phyloP scores from a whole-genome alignment of 1,140 invertebrate genomes.

The Apolygus lucorum region DNA sequence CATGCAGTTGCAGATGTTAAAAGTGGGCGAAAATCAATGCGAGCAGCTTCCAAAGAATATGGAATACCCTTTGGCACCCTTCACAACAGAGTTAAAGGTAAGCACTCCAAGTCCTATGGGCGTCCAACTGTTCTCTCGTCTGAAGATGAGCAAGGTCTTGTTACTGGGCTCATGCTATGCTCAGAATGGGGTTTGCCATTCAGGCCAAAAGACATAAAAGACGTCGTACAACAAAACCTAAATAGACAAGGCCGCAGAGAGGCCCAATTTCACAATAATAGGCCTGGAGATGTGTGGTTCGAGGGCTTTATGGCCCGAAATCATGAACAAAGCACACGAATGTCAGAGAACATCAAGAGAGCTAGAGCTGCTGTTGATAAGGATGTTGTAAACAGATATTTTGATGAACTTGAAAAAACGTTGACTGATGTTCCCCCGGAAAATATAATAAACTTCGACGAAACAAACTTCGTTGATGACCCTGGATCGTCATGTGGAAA shows the following conservation, averaged over 20 bases:
- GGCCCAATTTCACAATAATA: background rate
- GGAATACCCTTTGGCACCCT: background rate
- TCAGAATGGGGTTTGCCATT: background rate
- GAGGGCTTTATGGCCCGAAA: background rate
- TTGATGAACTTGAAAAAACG: conserved; percentile 33
- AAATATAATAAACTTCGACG: conserved; percentile 41
- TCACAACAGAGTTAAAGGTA: background rate
- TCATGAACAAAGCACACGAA: background rate
- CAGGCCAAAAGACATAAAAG: background rate
- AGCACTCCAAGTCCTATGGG: background rate
- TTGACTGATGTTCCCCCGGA: conserved; percentile 35
- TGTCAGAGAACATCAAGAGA: background rate
- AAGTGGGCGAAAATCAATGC: background rate
- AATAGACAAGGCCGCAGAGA: background rate
- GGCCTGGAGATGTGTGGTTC: background rate
- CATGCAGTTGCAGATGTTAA: no score
- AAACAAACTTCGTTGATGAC: conserved; percentile 41
- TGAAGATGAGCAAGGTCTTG: background rate
- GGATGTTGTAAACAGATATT: conserved; percentile 34
- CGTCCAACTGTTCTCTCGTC: background rate
- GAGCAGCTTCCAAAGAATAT: background rate
- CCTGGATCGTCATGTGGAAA: no score
- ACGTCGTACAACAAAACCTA: background rate
- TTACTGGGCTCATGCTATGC: background rate
- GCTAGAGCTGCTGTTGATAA: conserved; percentile 20